Conservation (phyloP, 2,113 vertebrate species). For the Fregata magnificens region DNA sequence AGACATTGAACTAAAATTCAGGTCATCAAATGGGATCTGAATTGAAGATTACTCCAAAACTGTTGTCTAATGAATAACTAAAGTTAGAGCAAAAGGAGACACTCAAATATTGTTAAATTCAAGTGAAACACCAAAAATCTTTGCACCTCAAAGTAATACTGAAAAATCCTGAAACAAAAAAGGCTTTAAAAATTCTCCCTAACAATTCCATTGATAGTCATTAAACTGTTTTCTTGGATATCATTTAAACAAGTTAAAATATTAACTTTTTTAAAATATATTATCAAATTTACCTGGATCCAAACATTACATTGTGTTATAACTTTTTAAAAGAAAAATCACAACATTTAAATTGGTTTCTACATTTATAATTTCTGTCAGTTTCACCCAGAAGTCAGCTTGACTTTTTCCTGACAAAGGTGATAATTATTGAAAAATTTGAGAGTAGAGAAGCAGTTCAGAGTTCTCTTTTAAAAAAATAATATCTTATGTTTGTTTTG, state of each 20-base stretch:
- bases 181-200: not conserved
- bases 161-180: not conserved
- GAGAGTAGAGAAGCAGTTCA: not conserved
- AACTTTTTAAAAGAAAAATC: not conserved
- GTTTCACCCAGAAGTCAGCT: not conserved
- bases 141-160: not conserved
- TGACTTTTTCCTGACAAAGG: not conserved
- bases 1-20: not conserved
- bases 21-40: not conserved
- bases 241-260: not conserved
- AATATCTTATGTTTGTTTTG: not conserved
- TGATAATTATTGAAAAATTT: not conserved
- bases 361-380: not conserved
- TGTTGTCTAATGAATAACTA: not conserved
- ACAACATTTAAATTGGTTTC: not conserved
- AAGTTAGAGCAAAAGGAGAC: not conserved
- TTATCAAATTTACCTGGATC: not conserved
- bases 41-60: not conserved
- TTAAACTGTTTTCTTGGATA: not conserved
- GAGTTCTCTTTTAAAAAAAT: not conserved
- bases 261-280: not conserved
- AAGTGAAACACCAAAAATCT: not conserved
- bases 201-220: not conserved
- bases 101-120: not conserved
- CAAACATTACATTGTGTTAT: not conserved